Percentiles rank a stretch among this genome's conserved stretches.
Evolutionary conservation across 2,113 vertebrate genomes (phyloP).

Genomic region (Pavo muticus): DNA sequence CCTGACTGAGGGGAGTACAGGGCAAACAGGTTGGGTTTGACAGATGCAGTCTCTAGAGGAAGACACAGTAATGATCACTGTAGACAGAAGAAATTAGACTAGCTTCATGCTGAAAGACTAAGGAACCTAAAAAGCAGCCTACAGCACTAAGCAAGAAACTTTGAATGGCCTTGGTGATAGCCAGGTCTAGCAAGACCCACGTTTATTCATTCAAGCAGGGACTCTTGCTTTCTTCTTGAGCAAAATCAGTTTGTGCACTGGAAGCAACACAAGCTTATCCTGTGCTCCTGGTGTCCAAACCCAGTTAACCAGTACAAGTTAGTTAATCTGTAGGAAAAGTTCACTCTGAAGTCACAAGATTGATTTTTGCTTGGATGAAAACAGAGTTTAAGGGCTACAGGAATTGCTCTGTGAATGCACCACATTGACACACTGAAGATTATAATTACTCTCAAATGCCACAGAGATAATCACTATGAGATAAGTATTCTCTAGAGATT

Average conservation of each 20-base stretch:
- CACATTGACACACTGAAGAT: not conserved
- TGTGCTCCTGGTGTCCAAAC: not conserved
- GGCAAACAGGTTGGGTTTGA: not conserved
- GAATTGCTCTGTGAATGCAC: not conserved
- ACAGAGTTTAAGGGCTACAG: not conserved
- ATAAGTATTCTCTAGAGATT: not conserved
- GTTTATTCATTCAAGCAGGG: not conserved
- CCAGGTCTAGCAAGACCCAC: not conserved
- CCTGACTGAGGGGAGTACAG: fast-evolving
- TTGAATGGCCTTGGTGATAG: not conserved
- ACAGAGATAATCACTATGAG: not conserved
- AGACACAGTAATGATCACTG: not conserved
- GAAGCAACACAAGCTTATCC: not conserved
- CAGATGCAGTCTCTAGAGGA: not conserved
- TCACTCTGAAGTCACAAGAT: not conserved
- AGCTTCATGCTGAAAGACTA: not conserved
- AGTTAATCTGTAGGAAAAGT: not conserved
- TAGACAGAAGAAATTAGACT: not conserved
- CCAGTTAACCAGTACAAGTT: not conserved
- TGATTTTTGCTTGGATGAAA: not conserved
- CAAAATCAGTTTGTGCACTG: not conserved
- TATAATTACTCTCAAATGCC: slow-evolving; percentile 13
- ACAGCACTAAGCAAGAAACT: not conserved
- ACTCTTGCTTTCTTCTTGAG: not conserved
- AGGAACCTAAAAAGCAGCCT: not conserved